Percentiles rank a stretch among this genome's conserved stretches.
phyloP scores from a whole-genome alignment of 37 sponge, comb jelly and placozoan genomes.

The Chondrosia reniformis region DNA sequence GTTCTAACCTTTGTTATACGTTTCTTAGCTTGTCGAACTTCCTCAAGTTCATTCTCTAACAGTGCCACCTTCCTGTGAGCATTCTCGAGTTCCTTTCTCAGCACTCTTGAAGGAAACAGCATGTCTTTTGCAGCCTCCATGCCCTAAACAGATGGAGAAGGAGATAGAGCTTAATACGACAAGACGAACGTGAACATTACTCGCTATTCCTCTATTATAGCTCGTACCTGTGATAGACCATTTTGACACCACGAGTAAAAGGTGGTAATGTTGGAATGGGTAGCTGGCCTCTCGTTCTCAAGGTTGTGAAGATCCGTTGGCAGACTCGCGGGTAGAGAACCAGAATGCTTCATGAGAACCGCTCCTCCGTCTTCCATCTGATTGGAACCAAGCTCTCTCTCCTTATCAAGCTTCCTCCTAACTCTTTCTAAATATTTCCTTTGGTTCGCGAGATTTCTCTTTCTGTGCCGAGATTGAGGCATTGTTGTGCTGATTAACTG shows the following conservation, averaged over 20 bases:
- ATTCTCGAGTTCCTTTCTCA: conserved; percentile 49
- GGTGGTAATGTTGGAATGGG: neutral
- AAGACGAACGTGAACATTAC: neutral
- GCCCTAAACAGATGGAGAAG: conserved; percentile 30
- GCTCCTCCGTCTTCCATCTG: neutral
- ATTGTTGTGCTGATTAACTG: conserved; percentile 23
- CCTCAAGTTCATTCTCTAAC: conserved; percentile 49
- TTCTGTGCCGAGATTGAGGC: conserved; percentile 61
- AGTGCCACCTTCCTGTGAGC: conserved; percentile 46
- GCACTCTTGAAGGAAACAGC: conserved; percentile 55
- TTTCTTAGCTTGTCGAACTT: conserved; percentile 14
- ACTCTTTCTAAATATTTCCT: conserved; percentile 32
- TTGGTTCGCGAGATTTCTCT: conserved; percentile 37
- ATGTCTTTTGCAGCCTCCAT: conserved; percentile 57
- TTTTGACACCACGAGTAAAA: conserved; percentile 54
- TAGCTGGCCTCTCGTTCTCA: neutral
- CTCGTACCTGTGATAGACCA: conserved; percentile 37
- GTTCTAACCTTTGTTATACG: neutral
- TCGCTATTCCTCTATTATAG: neutral
- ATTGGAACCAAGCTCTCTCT: neutral
- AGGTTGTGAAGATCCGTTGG: neutral
- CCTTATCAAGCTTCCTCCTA: conserved; percentile 23
- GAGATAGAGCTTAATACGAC: neutral
- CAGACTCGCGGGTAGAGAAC: too few species aligned
- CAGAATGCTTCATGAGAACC: neutral